These are phyloP conservation scores for Styela clava DNA, from an alignment of 23 tunicate species.

Conservation along the genomic window DNA sequence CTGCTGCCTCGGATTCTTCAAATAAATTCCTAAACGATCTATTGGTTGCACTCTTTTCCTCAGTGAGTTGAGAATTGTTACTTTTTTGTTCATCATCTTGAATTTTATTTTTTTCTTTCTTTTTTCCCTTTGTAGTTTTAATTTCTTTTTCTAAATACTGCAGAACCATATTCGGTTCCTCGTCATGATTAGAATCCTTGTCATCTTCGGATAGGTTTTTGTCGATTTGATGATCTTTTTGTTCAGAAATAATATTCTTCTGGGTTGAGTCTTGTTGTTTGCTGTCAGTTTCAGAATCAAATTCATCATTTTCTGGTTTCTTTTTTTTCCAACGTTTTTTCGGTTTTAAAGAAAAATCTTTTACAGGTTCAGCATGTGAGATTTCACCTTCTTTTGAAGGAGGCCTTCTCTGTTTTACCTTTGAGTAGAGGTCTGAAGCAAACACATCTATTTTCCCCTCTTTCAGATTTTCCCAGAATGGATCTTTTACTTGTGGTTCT, in stretches of 20 bases:
- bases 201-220: background rate
- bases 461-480: constrained; percentile 68
- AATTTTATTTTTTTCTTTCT: background rate
- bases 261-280: constrained; percentile 4
- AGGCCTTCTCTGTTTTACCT: constrained; percentile 45
- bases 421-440: constrained; percentile 48
- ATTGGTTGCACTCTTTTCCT: background rate
- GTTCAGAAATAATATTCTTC: background rate
- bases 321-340: constrained; percentile 1
- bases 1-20: background rate
- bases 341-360: background rate
- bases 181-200: background rate
- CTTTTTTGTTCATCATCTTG: background rate
- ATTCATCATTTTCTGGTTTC: constrained; percentile 14
- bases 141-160: constrained; percentile 24
- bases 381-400: constrained; percentile 6
- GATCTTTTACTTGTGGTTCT: constrained; percentile 66
- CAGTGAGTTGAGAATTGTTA: background rate
- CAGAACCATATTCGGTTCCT: constrained; percentile 8
- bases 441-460: constrained; percentile 53
- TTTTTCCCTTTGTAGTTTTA: background rate
- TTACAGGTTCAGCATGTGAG: background rate
- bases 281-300: background rate
- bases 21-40: background rate
- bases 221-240: background rate